Conservation (phyloP, 2,113 vertebrate species). For the Pycnonotus jocosus region DNA sequence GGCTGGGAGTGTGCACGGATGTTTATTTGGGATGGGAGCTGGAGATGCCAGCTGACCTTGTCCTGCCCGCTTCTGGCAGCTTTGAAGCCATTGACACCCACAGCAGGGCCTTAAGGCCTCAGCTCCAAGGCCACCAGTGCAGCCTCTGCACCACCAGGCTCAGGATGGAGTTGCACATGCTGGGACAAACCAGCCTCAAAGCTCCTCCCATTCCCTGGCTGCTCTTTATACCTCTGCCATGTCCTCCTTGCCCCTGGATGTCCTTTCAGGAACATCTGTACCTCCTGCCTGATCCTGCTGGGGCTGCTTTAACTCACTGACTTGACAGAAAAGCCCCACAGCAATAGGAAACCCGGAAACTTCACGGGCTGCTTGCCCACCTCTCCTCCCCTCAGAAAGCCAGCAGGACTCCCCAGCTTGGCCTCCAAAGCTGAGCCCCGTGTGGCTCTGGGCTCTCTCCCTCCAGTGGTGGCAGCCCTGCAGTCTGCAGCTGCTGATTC, state of each 20-base stretch:
- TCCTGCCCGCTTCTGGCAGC: background rate
- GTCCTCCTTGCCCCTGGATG: background rate
- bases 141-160: background rate
- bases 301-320: background rate
- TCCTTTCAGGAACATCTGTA: background rate
- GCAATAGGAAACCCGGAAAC: background rate
- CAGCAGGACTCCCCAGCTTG: background rate
- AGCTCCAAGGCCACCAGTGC: background rate
- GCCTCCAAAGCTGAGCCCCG: background rate
- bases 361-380: background rate
- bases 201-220: background rate
- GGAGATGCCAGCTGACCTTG: background rate
- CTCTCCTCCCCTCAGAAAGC: background rate
- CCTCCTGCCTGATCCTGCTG: background rate
- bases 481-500: background rate
- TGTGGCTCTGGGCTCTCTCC: background rate
- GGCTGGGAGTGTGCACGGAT: rapidly evolving
- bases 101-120: background rate
- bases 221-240: rapidly evolving
- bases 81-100: background rate
- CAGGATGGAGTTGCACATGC: background rate
- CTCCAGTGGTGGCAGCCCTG: background rate
- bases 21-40: background rate
- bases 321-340: background rate
- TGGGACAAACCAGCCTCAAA: background rate